These are phyloP conservation scores for Netelia melanura DNA, from an alignment of 2,888 invertebrate species.

Conservation along the genomic window DNA sequence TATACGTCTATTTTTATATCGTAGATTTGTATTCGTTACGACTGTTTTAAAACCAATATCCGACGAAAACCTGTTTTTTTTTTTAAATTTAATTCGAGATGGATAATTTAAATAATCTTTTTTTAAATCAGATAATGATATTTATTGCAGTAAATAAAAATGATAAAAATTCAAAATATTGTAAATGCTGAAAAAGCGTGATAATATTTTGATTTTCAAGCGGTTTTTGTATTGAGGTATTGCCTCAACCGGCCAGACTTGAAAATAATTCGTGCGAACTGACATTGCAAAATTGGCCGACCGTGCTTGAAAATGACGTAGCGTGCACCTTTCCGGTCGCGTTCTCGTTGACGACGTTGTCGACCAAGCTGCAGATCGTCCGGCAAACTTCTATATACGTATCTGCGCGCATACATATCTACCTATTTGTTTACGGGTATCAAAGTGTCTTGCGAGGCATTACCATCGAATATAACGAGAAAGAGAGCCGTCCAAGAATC, in stretches of 20 bases:
- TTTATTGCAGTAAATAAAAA: no score
- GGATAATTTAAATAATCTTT: no score
- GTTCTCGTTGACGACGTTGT: conserved; percentile 41
- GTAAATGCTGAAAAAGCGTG: not conserved
- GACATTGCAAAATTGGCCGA: conserved; percentile 37
- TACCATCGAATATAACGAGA: conserved; percentile 78
- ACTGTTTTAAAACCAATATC: no score
- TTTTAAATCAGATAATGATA: no score
- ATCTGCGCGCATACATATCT: not conserved
- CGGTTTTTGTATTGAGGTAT: not conserved
- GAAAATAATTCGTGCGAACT: conserved; percentile 19
- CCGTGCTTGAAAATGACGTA: conserved; percentile 16
- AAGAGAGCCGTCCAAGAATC: conserved; percentile 39
- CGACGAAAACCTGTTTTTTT: no score
- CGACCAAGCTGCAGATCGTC: conserved; percentile 27
- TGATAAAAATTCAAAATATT: no score
- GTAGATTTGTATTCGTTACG: no score
- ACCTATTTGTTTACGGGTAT: conserved; percentile 30
- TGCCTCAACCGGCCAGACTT: not conserved
- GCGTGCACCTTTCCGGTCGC: conserved; percentile 55
- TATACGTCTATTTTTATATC: no score
- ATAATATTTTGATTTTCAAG: not conserved
- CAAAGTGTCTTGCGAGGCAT: conserved; percentile 62
- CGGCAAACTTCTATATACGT: not conserved
- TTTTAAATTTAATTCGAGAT: no score